Conservation (phyloP, 2,113 vertebrate genomes). For the Fukomys damarensis region DNA sequence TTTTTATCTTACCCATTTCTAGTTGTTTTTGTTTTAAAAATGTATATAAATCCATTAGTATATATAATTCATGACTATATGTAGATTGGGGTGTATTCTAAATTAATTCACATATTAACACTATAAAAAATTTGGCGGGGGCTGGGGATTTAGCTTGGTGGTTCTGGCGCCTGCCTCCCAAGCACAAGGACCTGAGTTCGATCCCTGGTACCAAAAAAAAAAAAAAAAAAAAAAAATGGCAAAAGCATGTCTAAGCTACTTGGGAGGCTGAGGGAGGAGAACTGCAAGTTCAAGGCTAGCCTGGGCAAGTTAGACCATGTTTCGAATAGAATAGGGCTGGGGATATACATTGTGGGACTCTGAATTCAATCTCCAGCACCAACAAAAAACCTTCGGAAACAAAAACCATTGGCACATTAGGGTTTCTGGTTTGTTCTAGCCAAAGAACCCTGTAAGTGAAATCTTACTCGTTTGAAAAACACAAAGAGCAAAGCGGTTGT, state of each 20-base stretch:
- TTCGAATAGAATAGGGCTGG: background rate
- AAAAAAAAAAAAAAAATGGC: too few relatives aligned
- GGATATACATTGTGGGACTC: background rate
- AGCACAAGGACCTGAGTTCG: too few relatives aligned
- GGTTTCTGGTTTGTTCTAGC: slow-evolving; percentile 20
- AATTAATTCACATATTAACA: background rate
- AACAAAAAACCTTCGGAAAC: background rate
- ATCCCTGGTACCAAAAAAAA: too few relatives aligned
- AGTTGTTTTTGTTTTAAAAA: slow-evolving; percentile 45
- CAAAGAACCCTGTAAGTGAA: background rate
- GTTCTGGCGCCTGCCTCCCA: too few relatives aligned
- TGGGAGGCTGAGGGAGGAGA: background rate
- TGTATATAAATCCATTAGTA: background rate
- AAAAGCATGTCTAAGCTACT: background rate
- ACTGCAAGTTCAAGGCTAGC: background rate
- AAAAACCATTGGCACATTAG: background rate
- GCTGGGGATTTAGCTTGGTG: background rate
- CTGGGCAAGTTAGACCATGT: background rate
- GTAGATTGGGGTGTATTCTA: background rate
- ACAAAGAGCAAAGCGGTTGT: background rate
- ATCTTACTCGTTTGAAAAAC: background rate
- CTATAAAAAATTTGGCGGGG: background rate
- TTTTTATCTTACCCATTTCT: background rate
- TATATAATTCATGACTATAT: background rate
- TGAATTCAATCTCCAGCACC: background rate